Conservation (phyloP, 30 jellyfish, hydroid and myxozoan genomes). For the Nemopilema nomurai region DNA sequence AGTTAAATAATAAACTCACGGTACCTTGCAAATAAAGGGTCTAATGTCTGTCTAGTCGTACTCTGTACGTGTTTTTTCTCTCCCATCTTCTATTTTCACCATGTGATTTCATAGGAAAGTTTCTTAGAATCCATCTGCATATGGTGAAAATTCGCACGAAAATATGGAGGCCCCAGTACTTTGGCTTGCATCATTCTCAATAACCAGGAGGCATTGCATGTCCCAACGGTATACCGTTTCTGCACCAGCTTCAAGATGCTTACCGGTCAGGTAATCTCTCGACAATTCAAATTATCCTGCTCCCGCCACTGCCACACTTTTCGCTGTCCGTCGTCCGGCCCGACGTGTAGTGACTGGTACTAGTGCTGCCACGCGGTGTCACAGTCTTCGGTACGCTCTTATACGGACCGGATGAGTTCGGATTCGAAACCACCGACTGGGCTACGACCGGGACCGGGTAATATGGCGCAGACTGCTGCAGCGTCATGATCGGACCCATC, state of each 20-base stretch:
- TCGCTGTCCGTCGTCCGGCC: conserved; percentile 68
- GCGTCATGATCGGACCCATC: conserved; percentile 57
- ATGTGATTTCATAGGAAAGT: too few species aligned
- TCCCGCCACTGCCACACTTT: conserved; percentile 66
- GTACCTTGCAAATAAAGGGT: not conserved
- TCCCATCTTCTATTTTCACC: too few species aligned
- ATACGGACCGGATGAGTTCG: conserved; percentile 45
- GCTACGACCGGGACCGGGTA: conserved; percentile 65
- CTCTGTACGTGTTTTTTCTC: too few species aligned
- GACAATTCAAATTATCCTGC: conserved; percentile 27
- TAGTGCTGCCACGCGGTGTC: conserved; percentile 80
- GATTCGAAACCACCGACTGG: conserved; percentile 68
- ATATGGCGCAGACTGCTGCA: conserved; percentile 51
- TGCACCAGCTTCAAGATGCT: not conserved
- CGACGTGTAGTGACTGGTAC: conserved; percentile 64
- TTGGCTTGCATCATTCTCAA: too few species aligned
- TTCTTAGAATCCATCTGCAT: too few species aligned
- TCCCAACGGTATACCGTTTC: too few species aligned
- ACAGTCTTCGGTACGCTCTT: conserved; percentile 40
- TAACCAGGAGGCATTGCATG: not conserved
- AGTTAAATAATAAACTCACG: not conserved
- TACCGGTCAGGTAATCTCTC: not conserved
- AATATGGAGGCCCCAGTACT: too few species aligned
- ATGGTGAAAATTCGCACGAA: too few species aligned
- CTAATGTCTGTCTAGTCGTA: not conserved